Base-by-base conservation (phyloP, 2,797 vertebrate genomes). In the Pterois miles region DNA sequence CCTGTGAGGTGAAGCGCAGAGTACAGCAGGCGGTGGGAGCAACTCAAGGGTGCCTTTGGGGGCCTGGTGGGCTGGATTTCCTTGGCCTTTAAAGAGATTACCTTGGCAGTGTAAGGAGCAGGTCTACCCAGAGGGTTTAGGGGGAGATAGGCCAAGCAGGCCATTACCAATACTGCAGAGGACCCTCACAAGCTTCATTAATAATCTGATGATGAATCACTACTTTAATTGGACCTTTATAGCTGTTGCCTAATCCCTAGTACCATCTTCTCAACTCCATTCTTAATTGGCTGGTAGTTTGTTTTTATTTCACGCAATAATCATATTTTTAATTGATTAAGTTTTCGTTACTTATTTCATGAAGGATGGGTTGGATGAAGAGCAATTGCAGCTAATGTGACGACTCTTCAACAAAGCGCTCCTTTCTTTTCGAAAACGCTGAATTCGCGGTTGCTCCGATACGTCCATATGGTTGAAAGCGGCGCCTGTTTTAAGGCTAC, bases 211-310 rank as follows among this genome's bases (percentile, higher is more conserved):
- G 93, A 94, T 94, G 95, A 96, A 96, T 95, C 94, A 94, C 92
- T 91, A 90, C 93, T 93, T 94, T 96, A 96, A 96, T 96, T 96
- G 96, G 95, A 93, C 92, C 93, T 93, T 96, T 96, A 96, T 96
- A 95, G 96, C 95, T 91, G 91, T 93, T 94, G 92, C 92, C 91
- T 94, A 93, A 93, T 91, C 89, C 89, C 91, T 69, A 50, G 52
- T 87, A 80, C 77, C 90, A 81, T 84, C 62, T 83, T 88, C 89
- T 88, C 80, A 83, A 59, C 76, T 82, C 77, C n/a, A 4, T 77
- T 87, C 81, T 82, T 91, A 86, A 91, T 78, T 77, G 86, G 81
- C 56, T 53, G 76, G 73, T 84, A 78, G 81, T 92, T 91, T 89
- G 89, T 89, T 90, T 91, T 89, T 89, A 86, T 89, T 86, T 81